A percentile compares a stretch with the other conserved stretches of the same genome.
These are phyloP conservation scores for Shinisaurus crocodilurus DNA, from an alignment of 2,113 vertebrate species.

Conservation along the genomic window DNA sequence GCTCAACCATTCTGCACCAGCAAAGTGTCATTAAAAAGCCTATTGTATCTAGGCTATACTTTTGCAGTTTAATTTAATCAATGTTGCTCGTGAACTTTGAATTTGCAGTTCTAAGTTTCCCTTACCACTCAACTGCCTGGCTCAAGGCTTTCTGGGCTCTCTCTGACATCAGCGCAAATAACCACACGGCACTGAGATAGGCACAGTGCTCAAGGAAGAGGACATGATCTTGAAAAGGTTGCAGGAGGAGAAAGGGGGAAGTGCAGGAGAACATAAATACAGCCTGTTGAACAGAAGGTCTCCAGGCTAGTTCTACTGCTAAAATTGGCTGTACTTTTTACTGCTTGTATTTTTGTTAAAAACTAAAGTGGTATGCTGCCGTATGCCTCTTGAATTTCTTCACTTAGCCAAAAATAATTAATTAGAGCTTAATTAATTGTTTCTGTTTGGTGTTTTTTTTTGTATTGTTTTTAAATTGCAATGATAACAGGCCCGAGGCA, in stretches of 20 bases:
- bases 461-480: neutral
- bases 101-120: neutral
- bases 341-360: neutral
- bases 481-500: neutral
- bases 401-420: neutral
- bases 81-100: neutral
- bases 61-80: neutral
- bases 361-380: neutral
- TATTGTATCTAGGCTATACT: neutral
- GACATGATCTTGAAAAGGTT: neutral
- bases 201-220: neutral
- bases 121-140: neutral
- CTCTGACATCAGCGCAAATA: neutral
- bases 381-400: neutral
- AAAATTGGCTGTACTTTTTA: neutral
- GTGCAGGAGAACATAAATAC: neutral
- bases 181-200: too few species aligned
- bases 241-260: neutral
- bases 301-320: neutral
- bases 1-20: neutral
- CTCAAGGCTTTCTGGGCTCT: neutral
- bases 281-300: neutral
- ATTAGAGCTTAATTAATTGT: neutral
- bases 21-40: neutral
- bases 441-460: neutral